phyloP scores from a whole-genome alignment of 2,113 vertebrate species.

The Dissostichus mawsoni region DNA sequence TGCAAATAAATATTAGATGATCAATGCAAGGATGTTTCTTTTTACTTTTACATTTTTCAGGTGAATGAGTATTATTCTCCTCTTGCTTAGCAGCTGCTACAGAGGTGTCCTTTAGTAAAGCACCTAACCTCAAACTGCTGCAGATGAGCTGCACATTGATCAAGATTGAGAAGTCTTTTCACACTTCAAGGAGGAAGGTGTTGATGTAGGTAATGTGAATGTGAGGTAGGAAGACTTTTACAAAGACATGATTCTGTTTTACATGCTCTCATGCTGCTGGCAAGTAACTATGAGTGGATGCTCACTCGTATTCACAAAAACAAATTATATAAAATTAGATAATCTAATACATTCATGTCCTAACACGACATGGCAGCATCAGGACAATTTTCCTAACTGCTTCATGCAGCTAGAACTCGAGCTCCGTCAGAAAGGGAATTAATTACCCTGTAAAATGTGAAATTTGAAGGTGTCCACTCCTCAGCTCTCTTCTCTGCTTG shows the following conservation, averaged over 20 bases:
- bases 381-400: slow-evolving; percentile 8
- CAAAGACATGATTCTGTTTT: not conserved
- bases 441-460: slow-evolving; percentile 50
- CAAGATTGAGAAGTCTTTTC: not conserved
- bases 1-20: not conserved
- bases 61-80: not conserved
- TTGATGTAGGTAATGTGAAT: not conserved
- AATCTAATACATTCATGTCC: not conserved
- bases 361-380: not conserved
- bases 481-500: slow-evolving; percentile 48
- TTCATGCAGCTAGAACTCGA: not conserved
- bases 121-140: slow-evolving; percentile 9
- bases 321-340: not conserved
- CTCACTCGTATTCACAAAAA: not conserved
- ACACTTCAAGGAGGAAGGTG: not conserved
- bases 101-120: not conserved
- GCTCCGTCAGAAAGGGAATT: slow-evolving; percentile 8
- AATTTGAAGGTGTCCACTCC: slow-evolving; percentile 66
- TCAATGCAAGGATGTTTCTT: not conserved
- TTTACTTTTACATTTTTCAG: not conserved
- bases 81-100: not conserved
- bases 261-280: not conserved
- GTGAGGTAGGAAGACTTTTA: not conserved
- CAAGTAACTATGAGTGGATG: not conserved
- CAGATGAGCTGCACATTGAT: not conserved